phyloP scores from a whole-genome alignment of 2,113 vertebrate species.

The Fukomys damarensis region DNA sequence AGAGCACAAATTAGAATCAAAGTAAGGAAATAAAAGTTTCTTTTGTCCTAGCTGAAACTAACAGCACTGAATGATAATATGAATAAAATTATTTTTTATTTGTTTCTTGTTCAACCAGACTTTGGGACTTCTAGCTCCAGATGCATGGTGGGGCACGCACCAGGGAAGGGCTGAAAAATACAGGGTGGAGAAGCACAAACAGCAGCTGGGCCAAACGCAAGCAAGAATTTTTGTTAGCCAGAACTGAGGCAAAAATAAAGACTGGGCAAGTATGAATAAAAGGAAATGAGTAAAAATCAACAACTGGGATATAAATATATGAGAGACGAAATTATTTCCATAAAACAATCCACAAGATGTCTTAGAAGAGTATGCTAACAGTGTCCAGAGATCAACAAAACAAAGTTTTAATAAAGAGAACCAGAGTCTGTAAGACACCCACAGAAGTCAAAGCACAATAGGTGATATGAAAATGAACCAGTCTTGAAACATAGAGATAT shows the following conservation, averaged over 20 bases:
- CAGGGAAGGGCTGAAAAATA: not conserved
- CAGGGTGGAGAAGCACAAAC: not conserved
- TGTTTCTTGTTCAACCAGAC: not conserved
- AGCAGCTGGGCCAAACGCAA: not conserved
- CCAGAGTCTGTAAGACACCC: not conserved
- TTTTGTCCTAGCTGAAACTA: not conserved
- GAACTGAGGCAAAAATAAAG: constrained; percentile 35
- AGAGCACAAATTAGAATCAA: not conserved
- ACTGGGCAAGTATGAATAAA: not conserved
- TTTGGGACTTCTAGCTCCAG: not conserved
- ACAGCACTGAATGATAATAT: not conserved
- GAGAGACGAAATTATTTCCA: not conserved
- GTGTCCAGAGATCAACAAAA: not conserved
- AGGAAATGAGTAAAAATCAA: not conserved
- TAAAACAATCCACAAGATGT: constrained; percentile 32
- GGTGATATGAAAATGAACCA: not conserved
- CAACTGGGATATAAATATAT: not conserved
- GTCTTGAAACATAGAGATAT: not conserved
- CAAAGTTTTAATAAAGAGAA: not conserved
- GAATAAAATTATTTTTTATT: not conserved
- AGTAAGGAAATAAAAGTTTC: not conserved
- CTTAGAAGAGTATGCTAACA: not conserved
- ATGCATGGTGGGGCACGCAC: not conserved
- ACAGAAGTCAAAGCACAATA: constrained; percentile 8
- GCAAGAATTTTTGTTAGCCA: not conserved